Percentiles rank a stretch among this genome's conserved stretches.
Evolutionary conservation across 2,888 invertebrate genomes (phyloP).

Genomic region (Beris morrisii): DNA sequence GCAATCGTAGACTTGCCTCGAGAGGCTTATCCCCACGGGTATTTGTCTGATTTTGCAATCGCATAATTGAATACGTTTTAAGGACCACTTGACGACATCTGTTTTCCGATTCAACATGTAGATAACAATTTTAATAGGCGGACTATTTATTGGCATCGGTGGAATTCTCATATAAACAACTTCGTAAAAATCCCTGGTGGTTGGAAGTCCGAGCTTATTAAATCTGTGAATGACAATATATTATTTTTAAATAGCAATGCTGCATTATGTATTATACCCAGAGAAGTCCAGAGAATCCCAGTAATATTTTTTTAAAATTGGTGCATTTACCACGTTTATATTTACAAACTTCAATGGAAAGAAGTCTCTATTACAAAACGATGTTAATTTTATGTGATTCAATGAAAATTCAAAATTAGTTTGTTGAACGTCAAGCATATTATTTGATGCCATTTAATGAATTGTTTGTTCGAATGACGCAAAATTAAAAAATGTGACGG

Average conservation of each 20-base stretch:
- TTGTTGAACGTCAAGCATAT: too few relatives aligned
- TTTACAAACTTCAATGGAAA: slow-evolving; percentile 35
- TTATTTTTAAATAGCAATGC: background rate
- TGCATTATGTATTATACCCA: slow-evolving; percentile 13
- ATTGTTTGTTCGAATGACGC: too few relatives aligned
- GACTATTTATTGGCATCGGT: slow-evolving; percentile 33
- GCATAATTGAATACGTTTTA: slow-evolving; percentile 34
- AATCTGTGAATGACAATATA: slow-evolving; percentile 6
- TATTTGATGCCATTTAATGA: too few relatives aligned
- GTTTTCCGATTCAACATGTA: slow-evolving; percentile 22
- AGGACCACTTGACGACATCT: slow-evolving; percentile 11
- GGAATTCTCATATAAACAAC: slow-evolving; percentile 27
- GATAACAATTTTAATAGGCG: slow-evolving; percentile 30
- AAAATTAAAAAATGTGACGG: too few relatives aligned
- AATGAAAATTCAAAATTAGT: too few relatives aligned
- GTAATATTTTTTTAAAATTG: slow-evolving; percentile 38
- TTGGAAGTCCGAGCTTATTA: slow-evolving; percentile 7
- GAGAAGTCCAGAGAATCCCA: slow-evolving; percentile 33
- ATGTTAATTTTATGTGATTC: too few relatives aligned
- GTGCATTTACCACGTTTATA: slow-evolving; percentile 33
- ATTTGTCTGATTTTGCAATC: slow-evolving; percentile 24
- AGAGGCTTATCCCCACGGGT: slow-evolving; percentile 31
- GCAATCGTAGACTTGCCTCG: slow-evolving; percentile 28
- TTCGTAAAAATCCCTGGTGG: background rate
- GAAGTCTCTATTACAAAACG: background rate